Evolutionary conservation across 2,113 vertebrate species (phyloP).

Genomic region (Typhlomys cinereus): DNA sequence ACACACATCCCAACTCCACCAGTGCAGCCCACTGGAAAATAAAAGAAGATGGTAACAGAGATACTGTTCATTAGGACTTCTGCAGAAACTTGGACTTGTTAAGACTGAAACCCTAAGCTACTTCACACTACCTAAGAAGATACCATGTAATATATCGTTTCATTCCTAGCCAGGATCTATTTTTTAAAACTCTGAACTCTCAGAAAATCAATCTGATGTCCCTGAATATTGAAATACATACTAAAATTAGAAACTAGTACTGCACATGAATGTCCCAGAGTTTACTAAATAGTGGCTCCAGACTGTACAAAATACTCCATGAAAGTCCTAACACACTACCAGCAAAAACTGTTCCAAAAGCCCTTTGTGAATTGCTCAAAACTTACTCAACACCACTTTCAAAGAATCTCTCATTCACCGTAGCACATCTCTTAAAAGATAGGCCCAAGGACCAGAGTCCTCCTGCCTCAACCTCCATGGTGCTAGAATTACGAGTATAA

Average conservation of each 20-base stretch:
- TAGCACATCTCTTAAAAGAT: background rate
- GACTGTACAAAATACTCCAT: too few relatives aligned
- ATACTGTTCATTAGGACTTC: background rate
- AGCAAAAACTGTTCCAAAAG: background rate
- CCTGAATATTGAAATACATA: slow-evolving; percentile 12
- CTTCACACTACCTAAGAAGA: background rate
- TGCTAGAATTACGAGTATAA: background rate
- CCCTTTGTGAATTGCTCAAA: background rate
- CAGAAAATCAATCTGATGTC: background rate
- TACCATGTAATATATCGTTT: background rate
- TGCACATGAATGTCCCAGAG: background rate
- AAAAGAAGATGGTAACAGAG: background rate
- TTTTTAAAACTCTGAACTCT: background rate
- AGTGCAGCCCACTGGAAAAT: background rate
- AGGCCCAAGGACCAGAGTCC: background rate
- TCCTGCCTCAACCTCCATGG: background rate
- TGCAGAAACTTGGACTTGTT: too few relatives aligned
- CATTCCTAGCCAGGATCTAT: background rate
- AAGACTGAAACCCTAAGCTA: background rate
- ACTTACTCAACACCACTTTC: background rate
- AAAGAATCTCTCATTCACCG: background rate
- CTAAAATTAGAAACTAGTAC: background rate
- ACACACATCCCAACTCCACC: background rate
- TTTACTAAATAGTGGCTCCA: background rate
- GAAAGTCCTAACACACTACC: background rate